Percentiles rank a stretch among this genome's conserved stretches.
phyloP scores from a whole-genome alignment of 2,113 vertebrate species.

The Cichladusa arquata region DNA sequence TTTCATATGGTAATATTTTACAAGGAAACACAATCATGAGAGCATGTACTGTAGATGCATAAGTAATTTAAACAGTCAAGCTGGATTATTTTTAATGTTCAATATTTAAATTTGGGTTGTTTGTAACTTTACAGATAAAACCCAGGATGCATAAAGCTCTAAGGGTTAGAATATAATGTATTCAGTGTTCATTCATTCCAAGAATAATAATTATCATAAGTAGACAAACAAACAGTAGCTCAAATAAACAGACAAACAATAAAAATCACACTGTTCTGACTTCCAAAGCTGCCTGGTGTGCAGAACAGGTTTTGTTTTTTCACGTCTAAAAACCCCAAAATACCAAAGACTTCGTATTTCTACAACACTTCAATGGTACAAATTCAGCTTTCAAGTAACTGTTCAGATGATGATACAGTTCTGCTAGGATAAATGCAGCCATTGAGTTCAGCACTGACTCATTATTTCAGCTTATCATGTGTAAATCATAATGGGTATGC shows the following conservation, averaged over 20 bases:
- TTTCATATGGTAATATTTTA: conserved; percentile 29
- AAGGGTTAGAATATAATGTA: neutral
- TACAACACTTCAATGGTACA: neutral
- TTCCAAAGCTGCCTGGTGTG: neutral
- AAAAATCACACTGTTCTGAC: neutral
- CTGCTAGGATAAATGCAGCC: neutral
- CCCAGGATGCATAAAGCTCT: neutral
- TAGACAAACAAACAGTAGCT: neutral
- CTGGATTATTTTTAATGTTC: conserved; percentile 11
- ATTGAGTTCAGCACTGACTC: neutral
- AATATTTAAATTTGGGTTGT: neutral
- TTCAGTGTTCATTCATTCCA: neutral
- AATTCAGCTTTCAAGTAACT: neutral
- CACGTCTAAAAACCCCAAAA: neutral
- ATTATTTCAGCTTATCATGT: neutral
- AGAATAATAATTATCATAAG: conserved; percentile 21
- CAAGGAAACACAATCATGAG: conserved; percentile 15
- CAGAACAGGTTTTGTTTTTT: neutral
- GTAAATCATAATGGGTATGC: neutral
- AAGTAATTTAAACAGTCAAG: neutral
- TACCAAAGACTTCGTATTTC: neutral
- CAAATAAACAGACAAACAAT: neutral
- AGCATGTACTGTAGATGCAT: neutral
- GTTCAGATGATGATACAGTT: neutral
- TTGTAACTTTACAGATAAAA: conserved; percentile 24